Percentiles rank a stretch among this genome's conserved stretches.
Conservation (phyloP, 2,113 vertebrate species). For the Catharus bicknelli region DNA sequence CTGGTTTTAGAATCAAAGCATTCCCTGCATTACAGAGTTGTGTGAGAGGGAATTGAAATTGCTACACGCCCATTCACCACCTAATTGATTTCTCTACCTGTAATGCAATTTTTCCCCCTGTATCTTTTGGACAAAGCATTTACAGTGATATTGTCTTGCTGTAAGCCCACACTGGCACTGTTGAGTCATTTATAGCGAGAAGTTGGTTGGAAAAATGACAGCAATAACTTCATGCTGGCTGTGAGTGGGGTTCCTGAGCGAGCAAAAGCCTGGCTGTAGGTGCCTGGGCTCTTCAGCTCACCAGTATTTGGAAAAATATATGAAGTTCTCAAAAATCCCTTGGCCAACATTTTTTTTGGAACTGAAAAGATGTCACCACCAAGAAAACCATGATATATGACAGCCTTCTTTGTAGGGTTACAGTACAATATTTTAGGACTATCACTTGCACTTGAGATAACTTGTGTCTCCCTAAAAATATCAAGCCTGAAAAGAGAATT, state of each 20-base stretch:
- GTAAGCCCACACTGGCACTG: slow-evolving; percentile 7
- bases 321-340: background rate
- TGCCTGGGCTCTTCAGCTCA: accelerated
- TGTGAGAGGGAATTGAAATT: slow-evolving; percentile 70
- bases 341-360: background rate
- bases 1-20: slow-evolving; percentile 66
- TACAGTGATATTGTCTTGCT: slow-evolving; percentile 38
- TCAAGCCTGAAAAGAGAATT: background rate
- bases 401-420: background rate
- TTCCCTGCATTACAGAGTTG: slow-evolving; percentile 60
- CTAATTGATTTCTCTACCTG: slow-evolving; percentile 76
- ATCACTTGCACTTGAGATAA: background rate
- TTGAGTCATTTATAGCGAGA: background rate
- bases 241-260: background rate
- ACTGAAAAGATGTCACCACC: background rate
- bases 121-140: slow-evolving; percentile 55
- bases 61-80: slow-evolving; percentile 63
- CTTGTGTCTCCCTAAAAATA: background rate
- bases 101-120: slow-evolving; percentile 64
- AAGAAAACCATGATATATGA: background rate
- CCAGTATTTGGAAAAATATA: background rate
- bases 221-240: background rate
- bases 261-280: background rate
- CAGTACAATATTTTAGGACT: background rate
- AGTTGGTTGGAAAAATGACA: background rate